These are phyloP conservation scores for Cephus runcator DNA, from an alignment of 2,888 invertebrate genomes.

Conservation along the genomic window DNA sequence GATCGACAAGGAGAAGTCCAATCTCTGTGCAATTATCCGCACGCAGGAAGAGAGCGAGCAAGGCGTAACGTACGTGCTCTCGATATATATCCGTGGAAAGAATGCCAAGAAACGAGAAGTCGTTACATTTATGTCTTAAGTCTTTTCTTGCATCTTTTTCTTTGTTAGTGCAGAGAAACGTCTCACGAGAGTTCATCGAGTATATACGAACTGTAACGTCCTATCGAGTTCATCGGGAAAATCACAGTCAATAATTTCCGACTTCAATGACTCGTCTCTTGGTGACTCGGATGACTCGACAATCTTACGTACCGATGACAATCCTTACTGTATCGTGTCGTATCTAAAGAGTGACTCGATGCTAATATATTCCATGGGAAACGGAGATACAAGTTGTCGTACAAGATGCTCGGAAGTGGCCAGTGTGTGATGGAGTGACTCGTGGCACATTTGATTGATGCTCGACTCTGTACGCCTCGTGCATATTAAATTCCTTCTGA, in stretches of 20 bases:
- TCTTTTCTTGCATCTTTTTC: neutral
- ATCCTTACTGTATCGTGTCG: neutral
- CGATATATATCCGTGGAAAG: neutral
- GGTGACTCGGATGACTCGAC: neutral
- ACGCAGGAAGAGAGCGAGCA: neutral
- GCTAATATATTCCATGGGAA: constrained; percentile 42
- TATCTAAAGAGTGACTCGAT: constrained; percentile 18
- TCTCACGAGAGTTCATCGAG: neutral
- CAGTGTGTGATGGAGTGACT: constrained; percentile 24
- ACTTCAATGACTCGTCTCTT: neutral
- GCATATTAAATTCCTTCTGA: constrained; percentile 48
- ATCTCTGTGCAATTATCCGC: constrained; percentile 5
- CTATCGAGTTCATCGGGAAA: neutral
- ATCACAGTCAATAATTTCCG: neutral
- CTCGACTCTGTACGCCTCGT: constrained; percentile 33
- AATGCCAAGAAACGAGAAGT: neutral
- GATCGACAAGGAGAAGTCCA: constrained; percentile 4
- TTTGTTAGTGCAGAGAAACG: neutral
- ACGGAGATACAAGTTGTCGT: constrained; percentile 21
- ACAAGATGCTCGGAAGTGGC: constrained; percentile 17
- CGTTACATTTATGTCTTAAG: neutral
- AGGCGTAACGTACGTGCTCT: neutral
- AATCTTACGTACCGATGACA: neutral
- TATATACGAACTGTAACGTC: neutral
- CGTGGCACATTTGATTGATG: constrained; percentile 40